Base-by-base conservation (phyloP, 1,140 invertebrate genomes). In the Eueides isabella region DNA sequence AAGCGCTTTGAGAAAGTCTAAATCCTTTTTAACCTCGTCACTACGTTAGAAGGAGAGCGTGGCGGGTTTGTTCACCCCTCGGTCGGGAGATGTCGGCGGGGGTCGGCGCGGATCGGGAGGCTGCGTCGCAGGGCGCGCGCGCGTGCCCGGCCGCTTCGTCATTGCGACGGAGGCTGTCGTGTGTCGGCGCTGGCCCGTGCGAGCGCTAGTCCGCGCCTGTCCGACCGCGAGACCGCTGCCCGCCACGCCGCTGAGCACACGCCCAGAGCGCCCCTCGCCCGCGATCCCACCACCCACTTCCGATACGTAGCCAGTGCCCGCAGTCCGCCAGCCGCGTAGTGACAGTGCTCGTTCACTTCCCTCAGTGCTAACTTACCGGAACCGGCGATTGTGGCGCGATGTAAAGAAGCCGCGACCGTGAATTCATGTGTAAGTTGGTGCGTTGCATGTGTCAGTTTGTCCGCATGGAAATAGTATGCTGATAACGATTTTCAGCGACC, bases 161-260 rank as follows among this genome's bases (percentile, higher is more conserved):
- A 91, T 91, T 91, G 90, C 90, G 90, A 88, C 90, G 90, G 87
- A 91, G 88, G 88, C 89, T 91, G 87, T 91, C 86, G 88, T 88
- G 85, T 90, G 85, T 92, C 88, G 81, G 89, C 87, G 86, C 85
- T 87, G 85, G 89, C 77, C 88, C 85, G 87, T 84, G 84, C 84
- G 82, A 88, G 85, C 85, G 86, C 82, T 86, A 80, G 83, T 78
- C 79, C 82, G 80, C 82, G 80, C 78, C 81, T 82, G 14, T 38
- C 35, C 79, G 75, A 71, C 78, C 73, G 84, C 82, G 81, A 81
- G 84, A 81, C 77, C 75, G 81, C 83, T 81, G 79, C 73, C 78
- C 83, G 81, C 81, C 85, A 81, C 78, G 80, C 72, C 79, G 80
- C 72, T 78, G 80, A 75, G 84, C 80, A 85, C 86, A 85, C 86